Evolutionary conservation across 64 coral and sea anemone species (phyloP).

Genomic region (Astreopora myriophthalma): DNA sequence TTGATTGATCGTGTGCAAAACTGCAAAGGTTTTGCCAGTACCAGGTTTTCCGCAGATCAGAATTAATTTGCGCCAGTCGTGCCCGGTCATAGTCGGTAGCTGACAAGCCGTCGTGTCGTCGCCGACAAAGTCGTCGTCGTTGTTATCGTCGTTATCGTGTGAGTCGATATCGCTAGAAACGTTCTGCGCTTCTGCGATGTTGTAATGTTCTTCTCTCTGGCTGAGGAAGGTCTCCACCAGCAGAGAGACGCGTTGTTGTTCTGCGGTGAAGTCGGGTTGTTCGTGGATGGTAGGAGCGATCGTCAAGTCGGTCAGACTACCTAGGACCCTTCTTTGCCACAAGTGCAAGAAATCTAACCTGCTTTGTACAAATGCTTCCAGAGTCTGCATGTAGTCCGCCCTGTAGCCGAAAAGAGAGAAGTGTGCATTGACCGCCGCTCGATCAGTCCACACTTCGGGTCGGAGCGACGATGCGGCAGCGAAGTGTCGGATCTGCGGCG

Average conservation of each 20-base stretch:
- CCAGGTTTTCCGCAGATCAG: constrained; percentile 23
- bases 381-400: background rate
- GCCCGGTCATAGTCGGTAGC: background rate
- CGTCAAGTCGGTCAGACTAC: background rate
- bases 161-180: background rate
- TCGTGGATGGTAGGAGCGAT: background rate
- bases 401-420: background rate
- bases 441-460: background rate
- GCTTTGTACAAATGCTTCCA: background rate
- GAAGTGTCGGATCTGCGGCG: background rate
- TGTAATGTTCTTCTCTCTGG: background rate
- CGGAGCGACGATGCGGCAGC: background rate
- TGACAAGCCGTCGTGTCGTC: background rate
- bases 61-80: background rate
- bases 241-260: background rate
- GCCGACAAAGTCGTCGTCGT: too few relatives aligned
- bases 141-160: too few relatives aligned
- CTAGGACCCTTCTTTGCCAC: background rate
- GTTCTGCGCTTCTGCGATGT: background rate
- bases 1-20: background rate
- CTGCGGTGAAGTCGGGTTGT: background rate
- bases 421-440: background rate
- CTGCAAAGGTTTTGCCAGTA: background rate
- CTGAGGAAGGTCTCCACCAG: background rate
- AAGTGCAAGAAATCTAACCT: background rate